A percentile compares a stretch with the other conserved stretches of the same genome.
Conservation (phyloP, 2,113 vertebrate species). For the Phalacrocorax aristotelis region DNA sequence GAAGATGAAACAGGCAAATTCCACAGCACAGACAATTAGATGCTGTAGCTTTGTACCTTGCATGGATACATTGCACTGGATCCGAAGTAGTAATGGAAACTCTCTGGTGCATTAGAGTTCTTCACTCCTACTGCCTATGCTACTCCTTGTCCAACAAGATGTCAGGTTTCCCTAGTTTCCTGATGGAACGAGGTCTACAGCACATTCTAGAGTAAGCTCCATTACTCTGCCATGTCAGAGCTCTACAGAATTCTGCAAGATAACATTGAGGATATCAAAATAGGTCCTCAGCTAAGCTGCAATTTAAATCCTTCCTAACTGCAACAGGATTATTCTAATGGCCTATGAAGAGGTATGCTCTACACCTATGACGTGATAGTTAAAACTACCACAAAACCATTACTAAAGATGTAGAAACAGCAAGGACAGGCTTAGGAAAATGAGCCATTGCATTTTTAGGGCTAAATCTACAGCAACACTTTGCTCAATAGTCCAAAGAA, state of each 20-base stretch:
- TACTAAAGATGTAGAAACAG: not conserved
- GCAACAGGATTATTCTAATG: not conserved
- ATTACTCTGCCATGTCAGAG: not conserved
- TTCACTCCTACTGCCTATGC: not conserved
- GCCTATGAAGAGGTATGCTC: not conserved
- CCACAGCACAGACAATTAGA: not conserved
- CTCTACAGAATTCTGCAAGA: not conserved
- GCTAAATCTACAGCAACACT: not conserved
- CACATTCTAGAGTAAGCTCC: not conserved
- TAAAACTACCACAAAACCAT: not conserved
- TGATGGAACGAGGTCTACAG: not conserved
- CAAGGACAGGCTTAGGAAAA: not conserved
- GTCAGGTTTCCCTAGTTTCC: not conserved
- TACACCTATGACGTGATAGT: not conserved
- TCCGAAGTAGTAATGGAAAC: not conserved
- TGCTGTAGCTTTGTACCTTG: not conserved
- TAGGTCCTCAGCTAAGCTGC: not conserved
- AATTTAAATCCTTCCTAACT: not conserved
- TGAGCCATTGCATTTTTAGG: not conserved
- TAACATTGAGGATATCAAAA: not conserved
- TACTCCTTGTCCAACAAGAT: not conserved
- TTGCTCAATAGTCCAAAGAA: not conserved
- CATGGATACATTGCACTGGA: not conserved
- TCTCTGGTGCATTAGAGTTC: not conserved
- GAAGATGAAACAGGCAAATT: constrained; percentile 18